Evolutionary conservation across 2,797 vertebrate genomes (phyloP), one percentile per base, ranked within the genome.

Genomic region (Enteromius thamalakanensis): DNA sequence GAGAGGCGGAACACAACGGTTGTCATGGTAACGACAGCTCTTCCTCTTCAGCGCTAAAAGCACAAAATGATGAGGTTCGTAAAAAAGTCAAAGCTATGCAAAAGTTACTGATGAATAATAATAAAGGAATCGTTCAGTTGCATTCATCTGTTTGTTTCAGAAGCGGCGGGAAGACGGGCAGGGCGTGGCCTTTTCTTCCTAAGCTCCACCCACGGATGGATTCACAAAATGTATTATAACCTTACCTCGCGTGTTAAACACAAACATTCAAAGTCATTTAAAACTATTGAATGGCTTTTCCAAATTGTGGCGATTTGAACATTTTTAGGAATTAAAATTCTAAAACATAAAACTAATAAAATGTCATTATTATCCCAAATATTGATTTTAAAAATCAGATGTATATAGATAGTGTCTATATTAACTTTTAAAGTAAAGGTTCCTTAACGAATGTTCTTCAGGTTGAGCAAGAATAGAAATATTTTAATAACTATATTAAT

Each of bases 51-150:
- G 37, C 77, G 1, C 79, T 84, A n/a, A 90, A 89, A 75, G 71
- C 86, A 26, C 86, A 89, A 37, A 80, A 79, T 34, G 45, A 84
- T 4, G 85, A 88, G 79, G 90, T 90, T 62, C 75, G 90, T 82
- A 21, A 19, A 53, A 53, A 53, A 47, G n/a, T 72, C 6, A 11
- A 40, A 49, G 3, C 72, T 5, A 7, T 29, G 14, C 14, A 23
- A 15, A 7, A 45, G 11, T 55, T 45, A 4, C 12, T 47, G 26
- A 47, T 4, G 51, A 7, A 9, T 11, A n/a, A 21, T 58, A 17
- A 49, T 75, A 5, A 49, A 3, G 23, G 45, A 34, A 42, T 26
- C 0, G 11, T 8, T 47, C 47, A n/a, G 21, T 19, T 75, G 40
- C 42, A 12, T 49, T 58, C 14, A 10, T 55, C n/a, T 84, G 55